phyloP scores from a whole-genome alignment of 2,113 vertebrate species.

The Bungarus multicinctus region DNA sequence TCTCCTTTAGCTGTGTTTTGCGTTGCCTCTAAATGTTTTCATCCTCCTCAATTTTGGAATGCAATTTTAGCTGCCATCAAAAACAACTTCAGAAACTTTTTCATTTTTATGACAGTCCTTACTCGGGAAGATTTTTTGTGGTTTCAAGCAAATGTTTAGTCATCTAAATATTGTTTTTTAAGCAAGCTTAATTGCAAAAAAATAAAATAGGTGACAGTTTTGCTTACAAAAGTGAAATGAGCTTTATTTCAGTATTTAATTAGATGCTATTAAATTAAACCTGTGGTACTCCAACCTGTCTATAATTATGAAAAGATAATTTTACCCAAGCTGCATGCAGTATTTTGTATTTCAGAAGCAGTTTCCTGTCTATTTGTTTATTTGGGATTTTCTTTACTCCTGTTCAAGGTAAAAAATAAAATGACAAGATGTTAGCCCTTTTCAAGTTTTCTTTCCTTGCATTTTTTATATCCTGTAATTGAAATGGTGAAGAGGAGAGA shows the following conservation, averaged over 20 bases:
- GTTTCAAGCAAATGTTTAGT: slow-evolving; percentile 25
- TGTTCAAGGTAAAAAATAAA: background rate
- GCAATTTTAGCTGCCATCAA: background rate
- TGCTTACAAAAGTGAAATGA: background rate
- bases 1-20: slow-evolving; percentile 27
- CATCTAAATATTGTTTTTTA: slow-evolving; percentile 31
- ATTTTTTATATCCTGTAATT: background rate
- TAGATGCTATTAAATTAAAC: background rate
- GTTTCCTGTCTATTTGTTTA: background rate
- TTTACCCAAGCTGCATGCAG: background rate
- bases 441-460: too few relatives aligned
- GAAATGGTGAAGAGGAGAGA: background rate
- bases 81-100: slow-evolving; percentile 9
- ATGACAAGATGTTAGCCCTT: background rate
- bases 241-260: slow-evolving; percentile 5
- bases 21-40: slow-evolving; percentile 12
- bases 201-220: background rate
- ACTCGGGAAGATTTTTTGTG: background rate
- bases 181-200: slow-evolving; percentile 4
- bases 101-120: slow-evolving; percentile 11
- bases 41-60: slow-evolving; percentile 1
- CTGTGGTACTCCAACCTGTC: background rate
- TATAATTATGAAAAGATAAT: background rate
- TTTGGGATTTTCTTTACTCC: background rate
- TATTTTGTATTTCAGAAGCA: background rate